Evolutionary conservation across 2,113 vertebrate genomes (phyloP), one percentile per base, ranked within the genome.

Genomic region (Pomatostomus ruficeps): DNA sequence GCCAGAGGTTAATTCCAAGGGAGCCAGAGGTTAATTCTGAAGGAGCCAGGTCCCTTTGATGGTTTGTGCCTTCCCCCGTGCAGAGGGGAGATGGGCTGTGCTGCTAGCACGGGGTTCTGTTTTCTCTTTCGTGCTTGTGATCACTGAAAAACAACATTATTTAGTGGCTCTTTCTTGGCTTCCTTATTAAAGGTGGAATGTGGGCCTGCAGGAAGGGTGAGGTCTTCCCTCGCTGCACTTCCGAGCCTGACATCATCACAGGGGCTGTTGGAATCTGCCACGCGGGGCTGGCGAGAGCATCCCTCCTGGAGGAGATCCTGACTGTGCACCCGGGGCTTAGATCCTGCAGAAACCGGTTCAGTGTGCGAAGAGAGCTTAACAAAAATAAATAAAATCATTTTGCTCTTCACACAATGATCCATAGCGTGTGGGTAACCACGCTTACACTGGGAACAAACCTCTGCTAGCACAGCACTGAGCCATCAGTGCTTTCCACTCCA

Each of bases 121-220:
- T 72, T 51, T 84, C 65, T 93, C 55, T 42, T 63, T 81, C 52
- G 0, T 36, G 85, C 52, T 6, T 75, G 48, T 38, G 70, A 61
- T 61, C 57, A 21, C 78, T 14, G 48, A 40, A 68, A 81, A 93
- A 13, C 43, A 70, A 0, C 65, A 67, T 89, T 75, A 77, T 75
- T 89, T 78, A 85, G 88, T 85, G 95, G 62, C 66, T 83, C 38
- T 82, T 46, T 78, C 88, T 75, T 91, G 95, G 88, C 85, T 88
- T 90, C 58, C 75, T 73, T 63, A 62, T 66, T 90, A 77, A 95
- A 95, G 95, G 91, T 95, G 94, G 95, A 94, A 94, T 93, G 90
- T 94, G 82, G 93, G 82, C 90, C 88, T 91, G 94, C 95, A 96
- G 96, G 96, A 95, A 96, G 92, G 94, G 94, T 49, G 93, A 91